Conservation (phyloP, 2,113 vertebrate species). For the Equus quagga region DNA sequence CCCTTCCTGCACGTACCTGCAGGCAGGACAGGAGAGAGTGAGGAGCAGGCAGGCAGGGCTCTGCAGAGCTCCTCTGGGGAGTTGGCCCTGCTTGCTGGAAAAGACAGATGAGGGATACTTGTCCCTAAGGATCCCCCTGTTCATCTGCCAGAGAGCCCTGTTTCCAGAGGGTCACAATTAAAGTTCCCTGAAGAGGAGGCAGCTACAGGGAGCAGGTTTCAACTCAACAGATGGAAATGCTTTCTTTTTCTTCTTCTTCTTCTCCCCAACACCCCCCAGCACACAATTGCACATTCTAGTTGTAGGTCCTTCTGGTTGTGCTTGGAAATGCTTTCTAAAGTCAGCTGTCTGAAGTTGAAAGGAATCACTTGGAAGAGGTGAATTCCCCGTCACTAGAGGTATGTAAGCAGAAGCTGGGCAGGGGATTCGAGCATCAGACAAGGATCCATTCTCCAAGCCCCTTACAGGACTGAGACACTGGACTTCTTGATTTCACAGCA, state of each 20-base stretch:
- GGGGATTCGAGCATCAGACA: not conserved
- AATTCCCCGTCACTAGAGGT: not conserved
- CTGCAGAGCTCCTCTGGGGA: not conserved
- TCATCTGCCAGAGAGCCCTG: not conserved
- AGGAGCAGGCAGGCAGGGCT: not conserved
- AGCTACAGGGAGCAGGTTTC: not conserved
- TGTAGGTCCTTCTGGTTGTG: too few relatives aligned
- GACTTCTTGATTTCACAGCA: not conserved
- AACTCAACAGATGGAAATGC: not conserved
- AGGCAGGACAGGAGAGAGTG: constrained; percentile 48
- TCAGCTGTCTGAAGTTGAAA: not conserved
- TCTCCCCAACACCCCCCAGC: too few relatives aligned
- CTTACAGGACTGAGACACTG: not conserved
- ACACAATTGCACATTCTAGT: too few relatives aligned
- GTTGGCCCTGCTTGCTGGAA: not conserved
- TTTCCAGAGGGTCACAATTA: not conserved
- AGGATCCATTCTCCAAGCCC: not conserved
- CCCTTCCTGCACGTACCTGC: constrained; percentile 89
- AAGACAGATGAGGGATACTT: not conserved
- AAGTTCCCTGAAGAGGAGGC: not conserved
- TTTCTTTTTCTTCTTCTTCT: not conserved
- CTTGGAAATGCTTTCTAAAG: not conserved
- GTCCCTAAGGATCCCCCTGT: not conserved
- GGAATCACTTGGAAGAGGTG: not conserved
- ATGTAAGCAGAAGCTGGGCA: not conserved